Percentiles rank a stretch among this genome's conserved stretches.
Evolutionary conservation across 2,113 vertebrate species (phyloP).

Genomic region (Paedocypris sp.): DNA sequence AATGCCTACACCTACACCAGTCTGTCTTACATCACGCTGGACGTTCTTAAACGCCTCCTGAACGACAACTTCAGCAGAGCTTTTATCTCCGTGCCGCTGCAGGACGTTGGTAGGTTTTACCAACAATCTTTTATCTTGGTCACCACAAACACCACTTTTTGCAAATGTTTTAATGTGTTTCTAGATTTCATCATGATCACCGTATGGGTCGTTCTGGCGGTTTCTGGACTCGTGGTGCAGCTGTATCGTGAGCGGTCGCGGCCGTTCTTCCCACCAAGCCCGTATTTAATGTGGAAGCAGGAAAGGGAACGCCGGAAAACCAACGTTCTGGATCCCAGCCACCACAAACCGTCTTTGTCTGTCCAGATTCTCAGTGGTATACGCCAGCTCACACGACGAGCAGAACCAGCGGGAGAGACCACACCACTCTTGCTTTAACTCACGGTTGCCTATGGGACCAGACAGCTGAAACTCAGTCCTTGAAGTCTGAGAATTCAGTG

Average conservation of each 20-base stretch:
- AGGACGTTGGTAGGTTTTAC: constrained; percentile 70
- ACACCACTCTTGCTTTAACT: constrained; percentile 78
- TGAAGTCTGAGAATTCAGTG: no score
- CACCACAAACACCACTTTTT: no score
- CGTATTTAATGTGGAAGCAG: constrained; percentile 79
- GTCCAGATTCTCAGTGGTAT: constrained; percentile 61
- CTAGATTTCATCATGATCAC: constrained; percentile 78
- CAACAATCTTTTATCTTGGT: not conserved
- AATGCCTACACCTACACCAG: constrained; percentile 81
- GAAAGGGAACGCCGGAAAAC: constrained; percentile 82
- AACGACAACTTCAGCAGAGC: constrained; percentile 63
- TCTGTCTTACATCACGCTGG: constrained; percentile 78
- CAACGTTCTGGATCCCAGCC: constrained; percentile 86
- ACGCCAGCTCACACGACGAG: constrained; percentile 56
- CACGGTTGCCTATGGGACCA: not conserved
- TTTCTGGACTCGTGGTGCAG: constrained; percentile 70
- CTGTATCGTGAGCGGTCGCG: constrained; percentile 69
- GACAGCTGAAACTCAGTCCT: not conserved
- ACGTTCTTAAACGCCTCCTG: constrained; percentile 78
- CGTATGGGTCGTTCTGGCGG: constrained; percentile 73
- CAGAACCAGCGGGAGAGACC: constrained; percentile 69
- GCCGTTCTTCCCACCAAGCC: constrained; percentile 78
- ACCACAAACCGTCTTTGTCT: constrained; percentile 74
- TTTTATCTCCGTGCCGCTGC: constrained; percentile 76
- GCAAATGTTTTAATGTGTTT: not conserved